Base-by-base conservation (phyloP, 2,113 vertebrate species). In the Cavia aperea region DNA sequence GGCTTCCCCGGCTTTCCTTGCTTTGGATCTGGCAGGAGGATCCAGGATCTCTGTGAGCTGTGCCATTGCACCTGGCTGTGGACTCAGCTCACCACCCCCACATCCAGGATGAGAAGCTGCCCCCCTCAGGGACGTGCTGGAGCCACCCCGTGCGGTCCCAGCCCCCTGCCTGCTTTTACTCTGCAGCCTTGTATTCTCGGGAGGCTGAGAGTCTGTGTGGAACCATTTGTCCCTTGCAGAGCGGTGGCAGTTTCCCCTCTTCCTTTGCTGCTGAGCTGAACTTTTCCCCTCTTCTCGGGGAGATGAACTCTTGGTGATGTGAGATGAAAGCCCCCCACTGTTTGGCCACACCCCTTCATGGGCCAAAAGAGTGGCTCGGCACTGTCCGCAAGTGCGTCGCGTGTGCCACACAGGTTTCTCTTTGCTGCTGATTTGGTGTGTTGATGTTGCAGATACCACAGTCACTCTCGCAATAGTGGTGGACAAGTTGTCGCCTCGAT, bases 401-500 rank as follows among this genome's bases (percentile, higher is more conserved):
- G 16, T 90, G 31, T 54, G 46, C 29, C 49, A 36, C 31, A 36
- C 33, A 10, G 36, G 4, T 54, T 82, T 92, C 65, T 94, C 58
- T 73, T 90, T 91, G 91, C 85, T 92, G 9, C 66, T 93, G 26
- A 86, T 97, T 56, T 93, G 89, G 33, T 46, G n/a, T 81, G 63
- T 68, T 92, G 70, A 24, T 94, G 29, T 85, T 92, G 31, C 95
- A 99, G 99, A 99, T 95, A 98, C 98, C 96, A 99, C 99, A 0
- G 86, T 99, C 91, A 99, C 99, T 3, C 98, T 99, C 96, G 98
- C 98, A 36, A 98, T 97, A 29, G 98, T 99, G 15, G 97, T 99
- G 93, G 98, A 99, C 89, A 98, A 98, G 19, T 96, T 99, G 95
- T 97, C 97, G 46, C 98, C 98, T 93, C 98, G 99, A 88, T 93